These are phyloP conservation scores for Sturnus vulgaris DNA, from an alignment of 2,113 vertebrate species.

Conservation along the genomic window DNA sequence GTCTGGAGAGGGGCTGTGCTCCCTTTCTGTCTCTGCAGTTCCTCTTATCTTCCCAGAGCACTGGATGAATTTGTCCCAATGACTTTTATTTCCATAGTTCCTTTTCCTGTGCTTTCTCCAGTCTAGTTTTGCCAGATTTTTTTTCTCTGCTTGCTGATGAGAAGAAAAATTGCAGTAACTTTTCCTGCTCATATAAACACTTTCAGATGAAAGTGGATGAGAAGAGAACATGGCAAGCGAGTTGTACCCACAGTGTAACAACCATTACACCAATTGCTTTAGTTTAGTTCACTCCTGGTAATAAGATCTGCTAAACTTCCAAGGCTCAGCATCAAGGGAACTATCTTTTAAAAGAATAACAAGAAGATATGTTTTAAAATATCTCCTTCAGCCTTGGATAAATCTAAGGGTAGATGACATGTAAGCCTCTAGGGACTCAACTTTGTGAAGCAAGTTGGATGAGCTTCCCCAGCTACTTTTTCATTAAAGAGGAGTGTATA, in stretches of 20 bases:
- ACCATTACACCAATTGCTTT: constrained; percentile 47
- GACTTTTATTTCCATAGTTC: background rate
- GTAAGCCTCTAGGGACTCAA: background rate
- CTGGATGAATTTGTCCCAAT: background rate
- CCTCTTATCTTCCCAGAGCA: background rate
- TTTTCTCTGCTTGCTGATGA: background rate
- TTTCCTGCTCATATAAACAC: constrained; percentile 75
- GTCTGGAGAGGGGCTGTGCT: background rate
- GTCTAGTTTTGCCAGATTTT: background rate
- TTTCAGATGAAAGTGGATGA: constrained; percentile 44
- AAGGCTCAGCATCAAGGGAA: constrained; percentile 48
- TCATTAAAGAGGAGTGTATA: constrained; percentile 14
- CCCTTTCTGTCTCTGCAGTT: background rate
- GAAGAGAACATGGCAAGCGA: constrained; percentile 49
- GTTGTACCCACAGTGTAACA: constrained; percentile 37
- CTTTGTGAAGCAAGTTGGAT: constrained; percentile 51
- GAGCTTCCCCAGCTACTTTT: constrained; percentile 40
- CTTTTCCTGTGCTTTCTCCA: background rate
- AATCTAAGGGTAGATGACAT: constrained; percentile 57
- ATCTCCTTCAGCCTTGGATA: constrained; percentile 39
- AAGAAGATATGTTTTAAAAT: constrained; percentile 48
- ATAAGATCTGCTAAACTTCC: constrained; percentile 54
- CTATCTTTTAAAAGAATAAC: constrained; percentile 44
- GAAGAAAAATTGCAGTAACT: constrained; percentile 54
- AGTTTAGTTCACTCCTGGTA: constrained; percentile 7